Evolutionary conservation across 2,888 invertebrate species (phyloP).

Genomic region (Hypercompe scribonia): DNA sequence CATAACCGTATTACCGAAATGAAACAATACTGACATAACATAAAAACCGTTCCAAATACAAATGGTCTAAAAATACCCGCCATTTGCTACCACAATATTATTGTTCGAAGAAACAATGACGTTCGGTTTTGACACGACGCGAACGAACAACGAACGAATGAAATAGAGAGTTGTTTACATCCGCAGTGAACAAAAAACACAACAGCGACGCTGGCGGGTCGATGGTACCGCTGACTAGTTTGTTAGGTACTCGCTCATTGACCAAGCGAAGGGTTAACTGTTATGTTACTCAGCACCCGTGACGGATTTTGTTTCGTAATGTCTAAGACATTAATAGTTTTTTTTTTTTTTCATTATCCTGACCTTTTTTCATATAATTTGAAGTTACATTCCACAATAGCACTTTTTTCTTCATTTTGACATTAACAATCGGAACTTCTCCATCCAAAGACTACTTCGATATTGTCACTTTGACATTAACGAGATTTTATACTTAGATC

Average conservation of each 20-base stretch:
- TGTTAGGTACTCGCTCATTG: constrained; percentile 22
- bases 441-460: too few relatives aligned
- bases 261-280: constrained; percentile 38
- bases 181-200: constrained; percentile 62
- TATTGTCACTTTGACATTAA: too few relatives aligned
- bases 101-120: constrained; percentile 25
- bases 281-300: constrained; percentile 9
- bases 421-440: too few relatives aligned
- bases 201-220: constrained; percentile 38
- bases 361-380: background rate
- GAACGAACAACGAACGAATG: constrained; percentile 49
- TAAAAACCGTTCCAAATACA: constrained; percentile 13
- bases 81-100: constrained; percentile 6
- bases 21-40: constrained; percentile 9
- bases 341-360: background rate
- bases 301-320: constrained; percentile 23
- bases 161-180: constrained; percentile 79
- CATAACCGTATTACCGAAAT: constrained; percentile 12
- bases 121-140: constrained; percentile 43
- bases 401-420: too few relatives aligned
- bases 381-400: background rate
- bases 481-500: too few relatives aligned
- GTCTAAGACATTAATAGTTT: constrained; percentile 4
- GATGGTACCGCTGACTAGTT: constrained; percentile 23
- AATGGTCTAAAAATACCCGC: constrained; percentile 10